phyloP scores from a whole-genome alignment of 2,888 invertebrate species.

The Tolmerus cingulatus region DNA sequence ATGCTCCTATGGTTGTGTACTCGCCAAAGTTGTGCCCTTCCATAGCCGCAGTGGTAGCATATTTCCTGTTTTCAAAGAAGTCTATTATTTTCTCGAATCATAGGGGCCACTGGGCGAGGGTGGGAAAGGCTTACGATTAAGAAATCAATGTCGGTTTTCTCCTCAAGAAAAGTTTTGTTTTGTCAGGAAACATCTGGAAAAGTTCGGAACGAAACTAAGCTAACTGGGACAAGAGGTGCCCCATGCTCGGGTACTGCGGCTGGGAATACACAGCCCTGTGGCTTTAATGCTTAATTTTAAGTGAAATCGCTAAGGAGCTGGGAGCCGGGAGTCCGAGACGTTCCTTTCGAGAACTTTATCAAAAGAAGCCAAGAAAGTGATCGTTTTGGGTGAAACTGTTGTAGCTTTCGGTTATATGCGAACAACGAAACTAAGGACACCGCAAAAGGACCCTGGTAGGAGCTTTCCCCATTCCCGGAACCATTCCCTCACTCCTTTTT shows the following conservation, averaged over 20 bases:
- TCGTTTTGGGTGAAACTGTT: neutral
- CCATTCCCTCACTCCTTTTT: neutral
- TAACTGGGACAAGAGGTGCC: neutral
- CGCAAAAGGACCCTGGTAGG: neutral
- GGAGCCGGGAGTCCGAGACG: neutral
- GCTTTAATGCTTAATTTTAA: neutral
- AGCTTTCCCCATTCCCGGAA: neutral
- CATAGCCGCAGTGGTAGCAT: neutral
- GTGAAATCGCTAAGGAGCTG: neutral
- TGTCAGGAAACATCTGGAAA: slow-evolving; percentile 14
- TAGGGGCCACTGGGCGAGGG: neutral
- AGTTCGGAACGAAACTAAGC: neutral
- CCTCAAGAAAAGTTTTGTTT: slow-evolving; percentile 22
- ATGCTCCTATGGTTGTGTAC: neutral
- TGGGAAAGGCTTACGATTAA: neutral
- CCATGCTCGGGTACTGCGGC: neutral
- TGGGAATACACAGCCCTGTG: neutral
- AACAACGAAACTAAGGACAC: neutral
- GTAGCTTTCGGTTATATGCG: neutral
- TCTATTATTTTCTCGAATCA: neutral
- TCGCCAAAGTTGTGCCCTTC: neutral
- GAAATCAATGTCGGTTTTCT: neutral
- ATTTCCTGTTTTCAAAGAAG: neutral
- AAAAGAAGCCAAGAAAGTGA: neutral
- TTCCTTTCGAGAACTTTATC: neutral